phyloP scores from a whole-genome alignment of 2,888 invertebrate genomes.

The Ctena decussata region DNA sequence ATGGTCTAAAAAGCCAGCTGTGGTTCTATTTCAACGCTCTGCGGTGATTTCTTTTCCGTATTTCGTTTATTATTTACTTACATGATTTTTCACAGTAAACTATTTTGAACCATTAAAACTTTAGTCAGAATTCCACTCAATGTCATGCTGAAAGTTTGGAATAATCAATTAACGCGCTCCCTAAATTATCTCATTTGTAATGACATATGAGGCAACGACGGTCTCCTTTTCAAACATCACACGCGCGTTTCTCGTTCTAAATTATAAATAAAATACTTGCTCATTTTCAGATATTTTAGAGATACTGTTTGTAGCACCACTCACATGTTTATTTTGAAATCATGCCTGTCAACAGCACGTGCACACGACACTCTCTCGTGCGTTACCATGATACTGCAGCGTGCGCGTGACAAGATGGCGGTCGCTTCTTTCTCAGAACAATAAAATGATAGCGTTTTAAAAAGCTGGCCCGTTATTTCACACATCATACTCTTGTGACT shows the following conservation, averaged over 20 bases:
- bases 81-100: too few species aligned
- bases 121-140: too few species aligned
- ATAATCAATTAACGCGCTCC: too few species aligned
- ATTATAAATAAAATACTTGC: conserved; percentile 1
- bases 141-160: too few species aligned
- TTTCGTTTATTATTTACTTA: too few species aligned
- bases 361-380: conserved; percentile 30
- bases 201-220: background rate
- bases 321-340: conserved; percentile 10
- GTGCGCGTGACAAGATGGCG: conserved; percentile 7
- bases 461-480: too few species aligned
- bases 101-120: too few species aligned
- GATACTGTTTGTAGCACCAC: background rate
- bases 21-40: too few species aligned
- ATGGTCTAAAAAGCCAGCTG: too few species aligned
- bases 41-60: too few species aligned
- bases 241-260: background rate
- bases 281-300: background rate
- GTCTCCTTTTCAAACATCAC: background rate
- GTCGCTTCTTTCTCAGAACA: background rate
- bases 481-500: too few species aligned
- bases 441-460: too few species aligned
- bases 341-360: conserved; percentile 25
- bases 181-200: background rate
- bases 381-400: conserved; percentile 9